Evolutionary conservation across 2,797 vertebrate species (phyloP).

Genomic region (Orestias chungarensis): DNA sequence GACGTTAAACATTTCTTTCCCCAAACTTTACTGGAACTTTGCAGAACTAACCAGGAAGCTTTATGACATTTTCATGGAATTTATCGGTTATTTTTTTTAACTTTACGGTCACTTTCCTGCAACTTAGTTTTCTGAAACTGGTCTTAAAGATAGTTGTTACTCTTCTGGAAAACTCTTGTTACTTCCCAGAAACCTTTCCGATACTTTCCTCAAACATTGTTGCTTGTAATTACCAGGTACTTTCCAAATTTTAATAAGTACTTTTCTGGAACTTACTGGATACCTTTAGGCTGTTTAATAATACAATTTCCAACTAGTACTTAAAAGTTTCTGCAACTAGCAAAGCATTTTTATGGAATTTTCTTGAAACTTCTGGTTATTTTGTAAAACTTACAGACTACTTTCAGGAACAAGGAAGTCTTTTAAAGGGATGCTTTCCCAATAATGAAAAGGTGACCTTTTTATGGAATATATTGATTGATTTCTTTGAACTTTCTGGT

Average conservation of each 20-base stretch:
- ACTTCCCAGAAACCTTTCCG: background rate
- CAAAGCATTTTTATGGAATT: background rate
- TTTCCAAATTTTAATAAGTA: background rate
- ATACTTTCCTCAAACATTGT: background rate
- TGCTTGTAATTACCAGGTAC: background rate
- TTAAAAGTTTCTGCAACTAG: background rate
- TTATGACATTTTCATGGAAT: background rate
- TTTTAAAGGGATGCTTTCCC: background rate
- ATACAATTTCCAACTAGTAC: background rate
- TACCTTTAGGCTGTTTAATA: background rate
- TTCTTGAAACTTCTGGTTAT: background rate
- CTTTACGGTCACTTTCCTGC: background rate
- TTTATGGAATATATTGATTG: background rate
- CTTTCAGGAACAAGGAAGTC: background rate
- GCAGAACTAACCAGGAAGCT: background rate
- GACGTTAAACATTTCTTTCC: background rate
- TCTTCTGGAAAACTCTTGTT: background rate
- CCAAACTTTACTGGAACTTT: background rate
- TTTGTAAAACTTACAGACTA: background rate
- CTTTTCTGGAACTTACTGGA: background rate
- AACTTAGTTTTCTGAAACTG: too few species aligned
- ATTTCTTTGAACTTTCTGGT: too few species aligned
- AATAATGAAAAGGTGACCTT: background rate
- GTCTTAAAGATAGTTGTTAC: too few species aligned
- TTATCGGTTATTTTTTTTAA: background rate